Evolutionary conservation across 1,140 invertebrate species (phyloP).

Genomic region (Drosophila santomea): DNA sequence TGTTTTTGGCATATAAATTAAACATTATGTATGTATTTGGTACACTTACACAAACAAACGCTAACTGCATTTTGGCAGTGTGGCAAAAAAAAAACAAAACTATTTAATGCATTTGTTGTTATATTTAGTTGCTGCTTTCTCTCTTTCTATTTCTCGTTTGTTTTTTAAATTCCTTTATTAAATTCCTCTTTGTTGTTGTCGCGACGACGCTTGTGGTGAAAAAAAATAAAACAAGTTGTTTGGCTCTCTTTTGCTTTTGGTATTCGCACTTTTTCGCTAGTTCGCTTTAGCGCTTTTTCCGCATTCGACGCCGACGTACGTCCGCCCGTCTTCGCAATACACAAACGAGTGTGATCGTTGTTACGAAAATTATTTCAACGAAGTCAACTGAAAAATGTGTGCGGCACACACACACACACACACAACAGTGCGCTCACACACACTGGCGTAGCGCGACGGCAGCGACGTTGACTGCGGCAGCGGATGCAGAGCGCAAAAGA

Average conservation of each 20-base stretch:
- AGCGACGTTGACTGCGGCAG: constrained; percentile 58
- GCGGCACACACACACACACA: constrained; percentile 26
- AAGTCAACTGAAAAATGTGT: constrained; percentile 82
- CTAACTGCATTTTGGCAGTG: constrained; percentile 52
- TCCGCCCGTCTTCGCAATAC: constrained; percentile 80
- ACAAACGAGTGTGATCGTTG: constrained; percentile 84
- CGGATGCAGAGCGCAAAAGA: constrained; percentile 66
- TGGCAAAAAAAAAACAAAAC: constrained; percentile 35
- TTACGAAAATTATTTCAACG: constrained; percentile 84
- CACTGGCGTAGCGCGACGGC: constrained; percentile 16
- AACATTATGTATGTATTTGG: not conserved
- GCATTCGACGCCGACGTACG: constrained; percentile 60
- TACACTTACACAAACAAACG: constrained; percentile 47
- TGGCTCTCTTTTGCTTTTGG: not conserved
- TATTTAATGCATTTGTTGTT: constrained; percentile 46
- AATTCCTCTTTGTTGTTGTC: constrained; percentile 10
- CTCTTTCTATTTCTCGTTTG: not conserved
- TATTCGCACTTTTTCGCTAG: constrained; percentile 28
- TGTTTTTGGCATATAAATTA: constrained; percentile 7
- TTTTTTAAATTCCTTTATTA: constrained; percentile 1
- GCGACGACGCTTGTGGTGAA: not conserved
- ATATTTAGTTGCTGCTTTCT: constrained; percentile 22
- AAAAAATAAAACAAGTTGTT: constrained; percentile 24
- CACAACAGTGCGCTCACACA: constrained; percentile 7
- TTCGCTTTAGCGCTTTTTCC: constrained; percentile 49